Evolutionary conservation across 2,113 vertebrate genomes (phyloP).

Genomic region (Balaeniceps rex): DNA sequence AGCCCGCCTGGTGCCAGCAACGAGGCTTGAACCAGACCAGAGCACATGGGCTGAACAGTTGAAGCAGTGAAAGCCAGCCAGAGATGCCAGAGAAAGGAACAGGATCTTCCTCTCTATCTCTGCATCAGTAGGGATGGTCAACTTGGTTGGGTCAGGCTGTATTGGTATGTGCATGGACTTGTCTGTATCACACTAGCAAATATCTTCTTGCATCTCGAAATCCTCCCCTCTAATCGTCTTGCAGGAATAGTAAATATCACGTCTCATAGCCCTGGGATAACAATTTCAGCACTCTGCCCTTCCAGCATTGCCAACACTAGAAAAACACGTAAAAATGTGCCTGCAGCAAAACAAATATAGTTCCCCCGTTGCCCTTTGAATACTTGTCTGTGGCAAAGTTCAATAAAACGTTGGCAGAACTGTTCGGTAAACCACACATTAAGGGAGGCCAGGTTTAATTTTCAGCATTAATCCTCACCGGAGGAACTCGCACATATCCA

Average conservation of each 20-base stretch:
- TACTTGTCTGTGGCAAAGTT: not conserved
- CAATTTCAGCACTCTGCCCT: not conserved
- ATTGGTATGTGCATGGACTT: not conserved
- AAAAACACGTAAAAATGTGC: not conserved
- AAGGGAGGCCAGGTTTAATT: not conserved
- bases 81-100: not conserved
- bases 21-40: not conserved
- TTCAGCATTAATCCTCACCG: not conserved
- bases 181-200: not conserved
- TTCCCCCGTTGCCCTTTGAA: not conserved
- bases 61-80: not conserved
- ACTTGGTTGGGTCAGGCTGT: not conserved
- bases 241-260: not conserved
- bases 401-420: not conserved
- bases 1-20: not conserved
- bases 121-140: not conserved
- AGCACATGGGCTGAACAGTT: not conserved
- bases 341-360: not conserved
- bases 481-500: accelerated
- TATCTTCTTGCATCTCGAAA: not conserved
- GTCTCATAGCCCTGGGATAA: not conserved
- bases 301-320: not conserved
- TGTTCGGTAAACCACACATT: not conserved
- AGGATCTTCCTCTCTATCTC: not conserved
- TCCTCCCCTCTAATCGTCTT: not conserved